phyloP scores from a whole-genome alignment of 1,140 invertebrate species.

The Temnothorax curvispinosus region DNA sequence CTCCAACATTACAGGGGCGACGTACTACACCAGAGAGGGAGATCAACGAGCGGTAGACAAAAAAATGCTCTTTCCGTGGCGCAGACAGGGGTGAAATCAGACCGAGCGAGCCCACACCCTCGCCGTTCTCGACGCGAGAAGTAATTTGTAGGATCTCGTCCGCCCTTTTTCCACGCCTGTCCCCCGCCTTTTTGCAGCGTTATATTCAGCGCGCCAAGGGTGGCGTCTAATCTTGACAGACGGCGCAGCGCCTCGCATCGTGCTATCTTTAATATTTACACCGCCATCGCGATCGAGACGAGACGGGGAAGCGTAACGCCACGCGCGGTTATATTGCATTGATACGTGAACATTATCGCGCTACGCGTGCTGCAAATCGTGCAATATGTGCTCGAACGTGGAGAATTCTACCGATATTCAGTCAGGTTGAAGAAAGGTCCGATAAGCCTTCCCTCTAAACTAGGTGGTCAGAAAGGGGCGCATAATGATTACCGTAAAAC shows the following conservation, averaged over 20 bases:
- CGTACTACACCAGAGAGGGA: neutral
- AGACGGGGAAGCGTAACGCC: slow-evolving; percentile 10
- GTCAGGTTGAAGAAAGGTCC: neutral
- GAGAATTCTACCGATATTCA: slow-evolving; percentile 18
- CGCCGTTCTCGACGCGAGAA: slow-evolving; percentile 33
- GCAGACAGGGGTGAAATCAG: slow-evolving; percentile 61
- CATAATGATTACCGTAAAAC: slow-evolving; percentile 4
- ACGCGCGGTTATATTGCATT: slow-evolving; percentile 6
- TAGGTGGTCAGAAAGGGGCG: neutral
- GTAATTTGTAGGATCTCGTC: slow-evolving; percentile 57
- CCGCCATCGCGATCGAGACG: slow-evolving; percentile 38
- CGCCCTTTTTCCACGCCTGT: slow-evolving; percentile 48
- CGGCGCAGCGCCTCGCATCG: slow-evolving; percentile 3
- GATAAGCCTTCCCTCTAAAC: slow-evolving; percentile 10
- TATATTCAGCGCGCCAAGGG: slow-evolving; percentile 26
- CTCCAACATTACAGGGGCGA: neutral
- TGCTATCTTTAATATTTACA: slow-evolving; percentile 70
- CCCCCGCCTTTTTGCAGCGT: slow-evolving; percentile 15
- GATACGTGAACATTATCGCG: slow-evolving; percentile 50
- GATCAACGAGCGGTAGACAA: neutral
- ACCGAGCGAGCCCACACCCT: neutral
- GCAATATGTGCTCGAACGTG: neutral
- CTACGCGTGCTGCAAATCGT: slow-evolving; percentile 23
- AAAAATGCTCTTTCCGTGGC: slow-evolving; percentile 38
- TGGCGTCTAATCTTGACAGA: slow-evolving; percentile 69